Evolutionary conservation across 1,140 invertebrate genomes (phyloP).

Genomic region (Aleiodes sp.): DNA sequence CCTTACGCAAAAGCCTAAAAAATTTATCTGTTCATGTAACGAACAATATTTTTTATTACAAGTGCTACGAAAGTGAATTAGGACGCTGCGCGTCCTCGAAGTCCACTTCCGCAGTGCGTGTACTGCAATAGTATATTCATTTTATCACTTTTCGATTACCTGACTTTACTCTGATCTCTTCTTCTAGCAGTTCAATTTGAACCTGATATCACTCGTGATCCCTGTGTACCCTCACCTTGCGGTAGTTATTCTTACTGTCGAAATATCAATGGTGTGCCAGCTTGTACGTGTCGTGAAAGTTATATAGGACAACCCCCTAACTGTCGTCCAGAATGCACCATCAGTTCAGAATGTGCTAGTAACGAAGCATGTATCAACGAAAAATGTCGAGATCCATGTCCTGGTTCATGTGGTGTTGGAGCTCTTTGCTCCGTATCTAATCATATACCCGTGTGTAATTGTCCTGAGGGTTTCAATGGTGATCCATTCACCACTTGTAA

Average conservation of each 20-base stretch:
- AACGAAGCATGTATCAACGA: constrained; percentile 66
- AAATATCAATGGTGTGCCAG: constrained; percentile 47
- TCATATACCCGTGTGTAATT: constrained; percentile 70
- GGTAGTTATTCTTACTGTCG: constrained; percentile 64
- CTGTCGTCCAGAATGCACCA: constrained; percentile 66
- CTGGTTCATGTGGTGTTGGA: constrained; percentile 68
- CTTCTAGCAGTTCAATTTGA: constrained; percentile 13
- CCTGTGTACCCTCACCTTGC: constrained; percentile 68
- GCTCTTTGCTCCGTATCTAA: constrained; percentile 67
- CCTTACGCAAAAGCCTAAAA: no score
- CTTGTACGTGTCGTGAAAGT: constrained; percentile 56
- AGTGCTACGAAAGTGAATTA: no score
- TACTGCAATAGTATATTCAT: no score
- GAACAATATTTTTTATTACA: no score
- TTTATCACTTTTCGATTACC: not conserved
- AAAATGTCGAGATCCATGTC: constrained; percentile 70
- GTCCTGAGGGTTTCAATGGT: constrained; percentile 67
- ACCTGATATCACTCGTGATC: constrained; percentile 43
- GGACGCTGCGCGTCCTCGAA: no score
- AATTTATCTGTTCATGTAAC: no score
- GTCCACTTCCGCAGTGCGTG: no score
- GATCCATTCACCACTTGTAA: constrained; percentile 67
- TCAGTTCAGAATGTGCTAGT: constrained; percentile 63
- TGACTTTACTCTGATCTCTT: not conserved
- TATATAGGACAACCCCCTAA: constrained; percentile 64